A percentile compares a stretch with the other conserved stretches of the same genome.
These are phyloP conservation scores for Alosa sapidissima DNA, from an alignment of 2,797 vertebrate genomes.

Conservation along the genomic window DNA sequence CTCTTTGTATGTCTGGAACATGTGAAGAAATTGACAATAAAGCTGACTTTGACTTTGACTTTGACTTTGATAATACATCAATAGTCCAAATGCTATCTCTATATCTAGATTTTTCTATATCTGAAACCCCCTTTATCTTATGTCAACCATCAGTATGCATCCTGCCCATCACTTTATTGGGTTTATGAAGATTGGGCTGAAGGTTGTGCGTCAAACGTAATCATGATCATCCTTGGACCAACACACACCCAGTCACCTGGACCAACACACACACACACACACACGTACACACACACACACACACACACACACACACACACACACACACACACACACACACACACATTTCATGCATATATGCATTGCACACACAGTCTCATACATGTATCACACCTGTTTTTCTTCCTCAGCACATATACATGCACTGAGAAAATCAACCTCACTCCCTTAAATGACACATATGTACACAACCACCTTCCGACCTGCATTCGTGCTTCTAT, in stretches of 20 bases:
- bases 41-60: too few relatives aligned
- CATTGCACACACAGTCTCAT: background rate
- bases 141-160: background rate
- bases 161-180: background rate
- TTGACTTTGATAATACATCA: too few relatives aligned
- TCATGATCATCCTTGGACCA: background rate
- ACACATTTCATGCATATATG: background rate
- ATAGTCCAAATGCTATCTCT: too few relatives aligned
- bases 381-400: too few relatives aligned
- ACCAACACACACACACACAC: background rate
- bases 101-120: background rate
- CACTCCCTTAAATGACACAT: background rate
- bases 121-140: background rate
- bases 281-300: background rate
- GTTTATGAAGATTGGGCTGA: background rate
- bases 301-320: constrained; percentile 9
- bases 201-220: background rate
- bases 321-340: background rate
- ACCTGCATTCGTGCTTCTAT: too few relatives aligned
- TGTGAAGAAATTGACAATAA: too few relatives aligned
- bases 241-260: background rate
- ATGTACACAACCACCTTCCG: background rate
- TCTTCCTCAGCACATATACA: too few relatives aligned
- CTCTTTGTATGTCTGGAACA: too few relatives aligned
- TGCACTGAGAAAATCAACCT: background rate